These are phyloP conservation scores for Coleophora flavipennella DNA, from an alignment of 2,888 invertebrate species.

Conservation along the genomic window DNA sequence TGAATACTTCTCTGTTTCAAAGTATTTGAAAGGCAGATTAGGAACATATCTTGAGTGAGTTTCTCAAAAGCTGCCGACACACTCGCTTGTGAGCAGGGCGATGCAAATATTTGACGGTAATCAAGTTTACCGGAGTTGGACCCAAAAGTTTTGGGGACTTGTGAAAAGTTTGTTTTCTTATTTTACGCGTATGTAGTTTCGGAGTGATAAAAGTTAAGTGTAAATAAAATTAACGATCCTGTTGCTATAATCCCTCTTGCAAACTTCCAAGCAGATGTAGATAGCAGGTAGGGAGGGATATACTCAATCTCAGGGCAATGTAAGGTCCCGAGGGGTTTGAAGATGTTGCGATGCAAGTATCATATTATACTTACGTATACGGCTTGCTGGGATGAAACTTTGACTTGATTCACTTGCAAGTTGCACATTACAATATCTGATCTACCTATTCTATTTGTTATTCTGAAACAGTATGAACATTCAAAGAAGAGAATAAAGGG, in stretches of 20 bases:
- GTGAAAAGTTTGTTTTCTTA: constrained; percentile 12
- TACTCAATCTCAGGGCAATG: constrained; percentile 42
- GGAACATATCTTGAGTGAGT: constrained; percentile 49
- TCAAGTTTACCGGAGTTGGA: constrained; percentile 26
- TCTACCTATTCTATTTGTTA: too few species aligned
- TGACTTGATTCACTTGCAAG: constrained; percentile 23
- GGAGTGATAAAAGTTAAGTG: constrained; percentile 26
- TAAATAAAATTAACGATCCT: constrained; percentile 47
- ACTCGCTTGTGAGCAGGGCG: constrained; percentile 23
- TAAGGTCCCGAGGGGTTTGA: constrained; percentile 31
- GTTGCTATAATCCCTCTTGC: constrained; percentile 41
- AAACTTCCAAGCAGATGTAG: constrained; percentile 31
- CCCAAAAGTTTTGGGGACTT: constrained; percentile 5
- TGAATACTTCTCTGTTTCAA: constrained; percentile 59
- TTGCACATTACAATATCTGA: constrained; percentile 4
- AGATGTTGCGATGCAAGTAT: constrained; percentile 15
- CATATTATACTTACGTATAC: too few species aligned
- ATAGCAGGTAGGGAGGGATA: constrained; percentile 28
- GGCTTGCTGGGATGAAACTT: constrained; percentile 19
- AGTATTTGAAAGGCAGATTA: constrained; percentile 70
- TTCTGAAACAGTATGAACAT: too few species aligned
- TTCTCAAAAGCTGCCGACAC: constrained; percentile 28
- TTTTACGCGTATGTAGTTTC: constrained; percentile 19
- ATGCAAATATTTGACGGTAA: constrained; percentile 53
- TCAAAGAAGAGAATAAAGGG: too few species aligned